These are phyloP conservation scores for Luscinia luscinia DNA, from an alignment of 2,797 vertebrate genomes.

Conservation along the genomic window DNA sequence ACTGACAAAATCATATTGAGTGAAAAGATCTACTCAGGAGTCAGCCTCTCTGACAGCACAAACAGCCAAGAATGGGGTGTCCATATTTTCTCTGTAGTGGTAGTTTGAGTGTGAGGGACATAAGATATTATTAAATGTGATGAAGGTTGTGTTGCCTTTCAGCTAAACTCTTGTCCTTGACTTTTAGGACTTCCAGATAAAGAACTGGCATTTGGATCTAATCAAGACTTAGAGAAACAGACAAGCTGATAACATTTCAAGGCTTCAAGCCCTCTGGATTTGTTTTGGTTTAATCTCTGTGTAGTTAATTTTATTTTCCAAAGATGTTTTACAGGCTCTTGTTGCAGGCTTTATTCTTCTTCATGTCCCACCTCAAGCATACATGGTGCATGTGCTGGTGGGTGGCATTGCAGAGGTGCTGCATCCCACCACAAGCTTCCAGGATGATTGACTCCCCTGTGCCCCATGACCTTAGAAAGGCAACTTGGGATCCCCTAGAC, in stretches of 20 bases:
- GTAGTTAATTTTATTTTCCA: background rate
- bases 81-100: background rate
- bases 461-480: background rate
- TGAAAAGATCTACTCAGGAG: background rate
- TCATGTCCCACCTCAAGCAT: background rate
- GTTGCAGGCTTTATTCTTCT: background rate
- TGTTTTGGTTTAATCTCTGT: background rate
- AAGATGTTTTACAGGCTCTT: background rate
- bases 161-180: slow-evolving; percentile 26
- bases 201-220: background rate
- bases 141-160: background rate
- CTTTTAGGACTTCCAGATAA: slow-evolving; percentile 16
- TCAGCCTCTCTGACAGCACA: background rate
- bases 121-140: background rate
- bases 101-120: background rate
- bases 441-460: background rate
- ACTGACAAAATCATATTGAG: background rate
- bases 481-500: background rate
- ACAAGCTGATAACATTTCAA: slow-evolving; percentile 1
- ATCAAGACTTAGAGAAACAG: background rate
- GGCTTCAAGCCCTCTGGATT: background rate
- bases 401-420: background rate
- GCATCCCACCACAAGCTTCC: background rate
- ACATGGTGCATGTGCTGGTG: background rate
- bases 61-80: background rate